Evolutionary conservation across 2,888 invertebrate genomes (phyloP).

Genomic region (Eristalinus sepulchralis): DNA sequence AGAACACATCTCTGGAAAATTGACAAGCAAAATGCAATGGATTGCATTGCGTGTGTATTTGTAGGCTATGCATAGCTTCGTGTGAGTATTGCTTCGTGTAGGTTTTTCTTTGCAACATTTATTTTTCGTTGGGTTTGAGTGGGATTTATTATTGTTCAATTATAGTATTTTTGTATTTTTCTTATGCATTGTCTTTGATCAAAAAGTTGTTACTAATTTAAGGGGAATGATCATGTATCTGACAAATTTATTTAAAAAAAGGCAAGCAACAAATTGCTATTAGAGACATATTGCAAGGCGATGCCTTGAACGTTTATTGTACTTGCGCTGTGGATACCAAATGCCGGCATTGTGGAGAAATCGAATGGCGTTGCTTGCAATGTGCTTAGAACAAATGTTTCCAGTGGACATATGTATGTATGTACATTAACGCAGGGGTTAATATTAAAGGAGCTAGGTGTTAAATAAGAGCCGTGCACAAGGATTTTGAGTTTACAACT

Average conservation of each 20-base stretch:
- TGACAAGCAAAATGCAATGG: constrained; percentile 55
- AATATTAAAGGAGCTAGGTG: no score
- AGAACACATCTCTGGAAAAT: constrained; percentile 63
- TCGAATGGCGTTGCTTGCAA: neutral
- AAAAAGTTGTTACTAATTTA: constrained; percentile 28
- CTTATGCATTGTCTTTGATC: neutral
- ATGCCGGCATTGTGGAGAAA: constrained; percentile 42
- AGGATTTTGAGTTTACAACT: no score
- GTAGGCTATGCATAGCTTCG: constrained; percentile 36
- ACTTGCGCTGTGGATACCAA: constrained; percentile 51
- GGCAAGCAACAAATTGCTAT: neutral
- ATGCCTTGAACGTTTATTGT: constrained; percentile 34
- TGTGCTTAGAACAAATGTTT: neutral
- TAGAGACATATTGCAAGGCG: constrained; percentile 31
- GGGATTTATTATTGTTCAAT: neutral
- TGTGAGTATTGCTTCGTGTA: constrained; percentile 2
- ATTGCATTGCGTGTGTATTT: constrained; percentile 26
- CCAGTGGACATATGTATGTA: neutral
- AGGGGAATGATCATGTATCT: neutral
- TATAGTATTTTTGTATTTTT: no score
- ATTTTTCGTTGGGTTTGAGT: neutral
- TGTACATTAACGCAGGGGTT: no score
- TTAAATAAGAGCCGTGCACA: no score
- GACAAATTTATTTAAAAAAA: neutral
- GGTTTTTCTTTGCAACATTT: constrained; percentile 47